Base-by-base conservation (phyloP, 2,888 invertebrate genomes). In the Conops quadrifasciatus region DNA sequence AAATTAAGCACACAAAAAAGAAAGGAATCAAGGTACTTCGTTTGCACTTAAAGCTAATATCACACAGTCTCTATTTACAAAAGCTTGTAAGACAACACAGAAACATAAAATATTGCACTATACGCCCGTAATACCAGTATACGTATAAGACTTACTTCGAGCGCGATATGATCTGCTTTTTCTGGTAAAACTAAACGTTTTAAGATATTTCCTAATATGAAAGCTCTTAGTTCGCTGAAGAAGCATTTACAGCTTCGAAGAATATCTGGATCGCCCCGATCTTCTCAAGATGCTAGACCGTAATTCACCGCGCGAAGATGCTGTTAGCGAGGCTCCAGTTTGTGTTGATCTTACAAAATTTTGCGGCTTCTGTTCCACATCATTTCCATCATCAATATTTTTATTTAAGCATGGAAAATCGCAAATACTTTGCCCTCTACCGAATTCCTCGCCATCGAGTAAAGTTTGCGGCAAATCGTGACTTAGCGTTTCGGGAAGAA, bases 381-480 rank as follows among this genome's bases (percentile, higher is more conserved):
- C 82, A 45, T 80, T 80, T 16, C 80, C 79, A 2, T 86, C 85
- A 49, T 84, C 81, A 62, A 85, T 86, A 85, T 85, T 92, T 90
- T 90, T 91, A 47, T 89, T 88, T 77, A 90, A 88, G 79, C 93
- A 94, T 51, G 94, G 95, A 79, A 91, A 92, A 75, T 95, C 94
- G 90, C 93, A 93, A 79, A 95, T 91, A 75, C 88, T 90, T 84
- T 95, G 95, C 72, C 92, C 89, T 71, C 88, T 89, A 2, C 95
- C 95, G 78, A 95, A 95, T 79, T 92, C 89, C 86, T 95, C 95
- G 15, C 95, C 95, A 81, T 96, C 95, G 74, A 90, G 91, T 11
- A 96, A 85, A 0, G 94, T 94, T 83, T 95, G 95, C 0, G 95
- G 95, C 83, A 96, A 88, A 79, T 94, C 94, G 60, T 92, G 92